Percentiles rank a stretch among this genome's conserved stretches.
phyloP scores from a whole-genome alignment of 2,113 vertebrate genomes.

The Heterochromis multidens region DNA sequence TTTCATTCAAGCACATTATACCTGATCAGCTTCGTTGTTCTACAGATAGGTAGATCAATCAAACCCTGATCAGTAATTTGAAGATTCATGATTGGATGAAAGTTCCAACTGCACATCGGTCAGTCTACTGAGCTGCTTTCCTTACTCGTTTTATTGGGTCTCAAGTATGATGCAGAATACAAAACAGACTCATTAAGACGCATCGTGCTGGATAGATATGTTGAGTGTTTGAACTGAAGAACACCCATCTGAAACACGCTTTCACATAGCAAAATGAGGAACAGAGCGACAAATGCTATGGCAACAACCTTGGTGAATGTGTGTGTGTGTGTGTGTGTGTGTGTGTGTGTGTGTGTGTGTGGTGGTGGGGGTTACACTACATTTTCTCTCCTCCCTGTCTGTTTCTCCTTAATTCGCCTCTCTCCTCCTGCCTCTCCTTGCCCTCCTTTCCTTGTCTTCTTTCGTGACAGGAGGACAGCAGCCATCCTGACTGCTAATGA shows the following conservation, averaged over 20 bases:
- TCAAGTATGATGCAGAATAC: not conserved
- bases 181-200: constrained; percentile 11
- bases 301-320: constrained; percentile 43
- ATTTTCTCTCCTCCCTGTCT: not conserved
- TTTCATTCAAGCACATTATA: not conserved
- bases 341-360: not conserved
- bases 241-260: not conserved
- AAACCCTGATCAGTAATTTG: constrained; percentile 24
- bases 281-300: constrained; percentile 38
- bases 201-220: not conserved
- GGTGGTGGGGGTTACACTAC: not conserved
- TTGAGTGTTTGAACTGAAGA: not conserved
- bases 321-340: not conserved
- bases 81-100: not conserved
- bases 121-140: constrained; percentile 11
- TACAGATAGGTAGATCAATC: constrained; percentile 4
- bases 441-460: constrained; percentile 39
- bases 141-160: not conserved
- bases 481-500: constrained; percentile 68
- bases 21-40: not conserved
- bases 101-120: not conserved
- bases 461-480: constrained; percentile 51
- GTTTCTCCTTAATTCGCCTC: not conserved
- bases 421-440: constrained; percentile 27
- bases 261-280: not conserved